Evolutionary conservation across 2,888 invertebrate species (phyloP), one percentile per base, ranked within the genome.

Genomic region (Choristoneura rosaceana): DNA sequence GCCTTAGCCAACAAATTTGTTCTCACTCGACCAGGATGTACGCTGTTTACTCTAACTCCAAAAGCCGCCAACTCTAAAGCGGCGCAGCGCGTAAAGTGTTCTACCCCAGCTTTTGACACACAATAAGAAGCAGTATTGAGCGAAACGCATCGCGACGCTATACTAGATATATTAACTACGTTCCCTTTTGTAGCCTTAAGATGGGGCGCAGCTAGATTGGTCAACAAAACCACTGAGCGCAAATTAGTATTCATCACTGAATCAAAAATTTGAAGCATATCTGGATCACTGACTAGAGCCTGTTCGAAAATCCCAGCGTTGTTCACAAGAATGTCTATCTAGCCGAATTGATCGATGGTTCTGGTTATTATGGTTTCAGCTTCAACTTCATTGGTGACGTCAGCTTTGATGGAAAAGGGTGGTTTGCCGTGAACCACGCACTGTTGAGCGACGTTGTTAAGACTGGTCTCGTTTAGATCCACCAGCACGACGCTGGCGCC

Each of bases 31-130:
- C 97, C 97, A 33, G 97, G 97, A 81, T 96, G 96, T 0, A 97
- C 95, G 59, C 95, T 90, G 84, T 97, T 97, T 0, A 96, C 96
- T 71, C 97, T 88, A 0, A 97, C 95, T n/a, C 85, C 92, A 78
- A 93, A 90, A 0, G 86, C 76, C 70, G 95, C 95, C 34, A 96
- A 84, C 78, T 96, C 97, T 55, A 96, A 84, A 3, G 97, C 97
- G 12, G 95, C 88, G 80, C 96, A 96, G 76, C 95, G 90, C 0
- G 97, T 97, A 76, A 97, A 95, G 80, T 97, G 97, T 85, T 97
- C 97, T 14, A 97, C 80, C 4, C 96, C 96, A 47, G 96, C 93
- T 88, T 97, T 97, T 17, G 96, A 96, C 93, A 97, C 95, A 73
- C 92, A 91, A 82, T 97, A 97, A 0, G 82, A 67, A 0, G 78